Conservation (phyloP, 2,888 invertebrate species). For the Arrhopalites spinosus region DNA sequence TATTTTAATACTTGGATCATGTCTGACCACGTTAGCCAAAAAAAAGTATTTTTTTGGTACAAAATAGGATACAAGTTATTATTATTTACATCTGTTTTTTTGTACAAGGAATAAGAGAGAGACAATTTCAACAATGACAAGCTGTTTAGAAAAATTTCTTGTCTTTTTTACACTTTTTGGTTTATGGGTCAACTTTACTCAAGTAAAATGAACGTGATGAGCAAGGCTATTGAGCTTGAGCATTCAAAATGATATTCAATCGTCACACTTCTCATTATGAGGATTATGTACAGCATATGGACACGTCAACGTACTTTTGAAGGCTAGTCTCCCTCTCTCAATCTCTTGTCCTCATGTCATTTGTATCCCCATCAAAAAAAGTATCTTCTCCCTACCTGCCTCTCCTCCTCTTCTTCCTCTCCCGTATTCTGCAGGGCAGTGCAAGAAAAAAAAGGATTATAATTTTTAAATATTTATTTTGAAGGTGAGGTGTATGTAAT, state of each 20-base stretch:
- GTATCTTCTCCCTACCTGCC: not conserved
- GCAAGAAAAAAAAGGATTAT: too few species aligned
- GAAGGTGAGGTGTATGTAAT: not conserved
- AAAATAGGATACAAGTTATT: too few species aligned
- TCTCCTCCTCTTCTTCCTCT: too few species aligned
- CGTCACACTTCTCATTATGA: too few species aligned
- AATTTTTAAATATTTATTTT: too few species aligned
- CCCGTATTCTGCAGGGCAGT: too few species aligned
- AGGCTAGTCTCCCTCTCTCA: not conserved
- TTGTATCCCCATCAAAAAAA: not conserved
- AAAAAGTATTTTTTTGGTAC: too few species aligned
- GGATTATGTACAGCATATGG: too few species aligned
- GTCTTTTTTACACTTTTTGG: conserved; percentile 13
- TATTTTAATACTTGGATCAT: not conserved
- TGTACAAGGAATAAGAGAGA: too few species aligned
- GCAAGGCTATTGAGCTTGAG: conserved; percentile 20
- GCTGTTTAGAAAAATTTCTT: conserved; percentile 22
- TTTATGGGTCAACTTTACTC: conserved; percentile 25
- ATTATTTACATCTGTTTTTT: too few species aligned
- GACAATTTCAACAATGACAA: not conserved
- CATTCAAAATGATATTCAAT: conserved; percentile 3
- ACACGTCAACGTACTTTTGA: conserved; percentile 23
- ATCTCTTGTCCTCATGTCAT: not conserved
- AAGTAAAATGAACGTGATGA: conserved; percentile 21
- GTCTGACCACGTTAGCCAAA: too few species aligned